These are phyloP conservation scores for Bombus sibiricus DNA, from an alignment of 1,140 invertebrate genomes.

Conservation along the genomic window DNA sequence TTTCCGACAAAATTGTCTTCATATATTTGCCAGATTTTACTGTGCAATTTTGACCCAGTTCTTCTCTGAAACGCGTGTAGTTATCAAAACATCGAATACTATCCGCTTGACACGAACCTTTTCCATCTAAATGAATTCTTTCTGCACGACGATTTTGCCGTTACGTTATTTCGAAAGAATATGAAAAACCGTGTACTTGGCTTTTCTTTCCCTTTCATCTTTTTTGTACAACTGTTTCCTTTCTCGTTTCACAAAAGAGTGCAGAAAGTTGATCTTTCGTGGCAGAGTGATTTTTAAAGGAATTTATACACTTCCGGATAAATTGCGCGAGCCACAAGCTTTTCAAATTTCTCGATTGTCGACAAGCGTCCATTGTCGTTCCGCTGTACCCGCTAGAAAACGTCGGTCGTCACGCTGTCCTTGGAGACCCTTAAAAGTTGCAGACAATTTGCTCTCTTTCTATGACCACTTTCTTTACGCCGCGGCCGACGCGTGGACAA, in stretches of 20 bases:
- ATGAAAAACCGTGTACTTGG: too few relatives aligned
- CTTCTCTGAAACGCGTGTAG: not conserved
- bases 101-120: not conserved
- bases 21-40: conserved; percentile 21
- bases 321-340: not conserved
- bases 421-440: not conserved
- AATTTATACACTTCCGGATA: not conserved
- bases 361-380: not conserved
- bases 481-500: conserved; percentile 6
- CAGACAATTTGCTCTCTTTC: conserved; percentile 18
- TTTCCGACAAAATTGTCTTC: not conserved
- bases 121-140: not conserved
- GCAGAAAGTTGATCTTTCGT: not conserved
- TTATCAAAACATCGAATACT: not conserved
- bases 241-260: not conserved
- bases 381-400: not conserved
- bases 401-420: not conserved
- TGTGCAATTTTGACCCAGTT: conserved; percentile 33
- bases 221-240: not conserved
- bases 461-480: not conserved
- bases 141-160: not conserved
- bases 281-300: not conserved
- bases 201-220: not conserved
- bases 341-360: not conserved
- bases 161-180: not conserved